These are phyloP conservation scores for Phylloscopus collybita DNA, from an alignment of 2,797 vertebrate species.

Conservation along the genomic window DNA sequence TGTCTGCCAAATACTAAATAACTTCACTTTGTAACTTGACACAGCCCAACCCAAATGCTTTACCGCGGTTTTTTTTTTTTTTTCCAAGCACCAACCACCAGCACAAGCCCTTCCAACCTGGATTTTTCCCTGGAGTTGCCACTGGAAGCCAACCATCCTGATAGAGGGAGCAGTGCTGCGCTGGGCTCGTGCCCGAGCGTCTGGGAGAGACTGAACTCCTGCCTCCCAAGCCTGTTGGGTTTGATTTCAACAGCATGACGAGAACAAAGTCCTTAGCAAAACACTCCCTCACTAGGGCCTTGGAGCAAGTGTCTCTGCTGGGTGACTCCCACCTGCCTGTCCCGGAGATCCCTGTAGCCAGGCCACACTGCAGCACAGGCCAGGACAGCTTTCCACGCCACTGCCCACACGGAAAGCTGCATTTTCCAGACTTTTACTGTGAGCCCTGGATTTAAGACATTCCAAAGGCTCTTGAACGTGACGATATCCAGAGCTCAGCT, in stretches of 20 bases:
- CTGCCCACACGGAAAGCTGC: fast-evolving
- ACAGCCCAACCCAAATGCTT: neutral
- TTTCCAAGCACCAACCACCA: neutral
- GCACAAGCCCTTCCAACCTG: neutral
- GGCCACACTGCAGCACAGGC: fast-evolving
- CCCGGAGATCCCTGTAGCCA: neutral
- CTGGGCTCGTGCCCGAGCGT: neutral
- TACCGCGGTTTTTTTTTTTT: neutral
- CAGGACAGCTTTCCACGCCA: neutral
- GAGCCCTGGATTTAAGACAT: neutral
- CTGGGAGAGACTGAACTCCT: neutral
- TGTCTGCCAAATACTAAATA: neutral
- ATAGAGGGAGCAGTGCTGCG: fast-evolving
- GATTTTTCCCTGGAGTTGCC: constrained; percentile 2
- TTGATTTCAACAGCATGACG: neutral
- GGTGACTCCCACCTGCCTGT: neutral
- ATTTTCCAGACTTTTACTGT: neutral
- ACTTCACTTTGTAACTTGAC: neutral
- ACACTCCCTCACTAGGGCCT: neutral
- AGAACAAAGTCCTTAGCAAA: neutral
- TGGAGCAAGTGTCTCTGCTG: neutral
- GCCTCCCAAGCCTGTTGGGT: neutral
- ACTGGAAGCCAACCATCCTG: constrained; percentile 9
- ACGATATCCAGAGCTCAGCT: neutral
- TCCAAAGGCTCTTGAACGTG: neutral